phyloP scores from a whole-genome alignment of 2,113 vertebrate species.

The Nymphicus hollandicus region DNA sequence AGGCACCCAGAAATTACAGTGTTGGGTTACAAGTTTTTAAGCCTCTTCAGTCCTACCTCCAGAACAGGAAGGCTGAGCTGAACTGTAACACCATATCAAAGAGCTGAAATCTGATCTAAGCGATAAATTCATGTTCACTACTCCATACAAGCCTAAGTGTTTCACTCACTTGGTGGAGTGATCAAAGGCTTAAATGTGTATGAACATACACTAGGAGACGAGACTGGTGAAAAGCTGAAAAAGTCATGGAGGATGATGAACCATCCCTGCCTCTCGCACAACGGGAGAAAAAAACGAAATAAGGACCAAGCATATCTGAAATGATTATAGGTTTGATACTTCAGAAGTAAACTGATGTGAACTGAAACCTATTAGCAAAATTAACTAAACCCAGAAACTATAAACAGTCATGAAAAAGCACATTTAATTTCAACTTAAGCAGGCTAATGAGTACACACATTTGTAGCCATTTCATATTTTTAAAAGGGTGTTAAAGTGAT shows the following conservation, averaged over 20 bases:
- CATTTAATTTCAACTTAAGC: neutral
- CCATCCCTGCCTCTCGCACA: neutral
- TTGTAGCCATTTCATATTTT: neutral
- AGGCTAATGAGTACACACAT: neutral
- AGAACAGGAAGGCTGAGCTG: neutral
- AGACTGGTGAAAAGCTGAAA: neutral
- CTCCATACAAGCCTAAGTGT: neutral
- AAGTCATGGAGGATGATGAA: neutral
- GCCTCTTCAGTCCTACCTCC: neutral
- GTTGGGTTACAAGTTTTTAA: neutral
- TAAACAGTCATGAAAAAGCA: neutral
- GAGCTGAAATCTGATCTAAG: neutral
- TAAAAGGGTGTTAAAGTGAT: neutral
- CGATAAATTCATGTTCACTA: neutral
- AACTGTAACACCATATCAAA: neutral
- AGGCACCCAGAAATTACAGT: neutral
- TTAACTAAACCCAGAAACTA: neutral
- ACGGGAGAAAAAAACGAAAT: neutral
- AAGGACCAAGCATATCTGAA: neutral
- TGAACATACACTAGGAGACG: neutral
- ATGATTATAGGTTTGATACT: neutral
- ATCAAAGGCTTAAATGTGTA: neutral
- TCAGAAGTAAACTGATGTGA: neutral
- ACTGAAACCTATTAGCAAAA: neutral
- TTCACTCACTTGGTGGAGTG: neutral